These are phyloP conservation scores for Sarotherodon lohbergeri DNA, from an alignment of 2,113 vertebrate species.

Conservation along the genomic window DNA sequence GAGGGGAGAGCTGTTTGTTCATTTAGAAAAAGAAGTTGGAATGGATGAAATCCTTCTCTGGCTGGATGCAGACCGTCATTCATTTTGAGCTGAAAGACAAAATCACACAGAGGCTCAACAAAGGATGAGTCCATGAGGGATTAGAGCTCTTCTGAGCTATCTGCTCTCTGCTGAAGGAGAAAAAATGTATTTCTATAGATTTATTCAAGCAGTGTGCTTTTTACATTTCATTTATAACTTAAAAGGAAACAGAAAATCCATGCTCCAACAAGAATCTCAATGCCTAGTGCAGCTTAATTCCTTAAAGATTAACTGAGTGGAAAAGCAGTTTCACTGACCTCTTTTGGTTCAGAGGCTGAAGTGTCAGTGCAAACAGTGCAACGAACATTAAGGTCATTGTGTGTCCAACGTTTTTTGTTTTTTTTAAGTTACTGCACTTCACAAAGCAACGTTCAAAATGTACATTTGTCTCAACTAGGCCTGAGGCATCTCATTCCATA, in stretches of 20 bases:
- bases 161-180: neutral
- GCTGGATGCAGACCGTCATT: slow-evolving; percentile 27
- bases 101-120: slow-evolving; percentile 14
- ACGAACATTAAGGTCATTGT: neutral
- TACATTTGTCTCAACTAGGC: neutral
- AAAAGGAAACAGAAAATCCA: neutral
- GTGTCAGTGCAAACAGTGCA: neutral
- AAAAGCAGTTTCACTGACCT: neutral
- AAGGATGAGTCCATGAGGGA: neutral
- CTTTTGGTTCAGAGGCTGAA: neutral
- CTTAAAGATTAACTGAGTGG: neutral
- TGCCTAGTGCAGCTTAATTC: neutral
- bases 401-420: neutral
- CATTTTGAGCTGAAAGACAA: slow-evolving; percentile 27
- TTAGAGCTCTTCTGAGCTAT: slow-evolving; percentile 1
- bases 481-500: neutral
- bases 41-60: slow-evolving; percentile 35
- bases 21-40: slow-evolving; percentile 38
- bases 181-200: neutral
- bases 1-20: slow-evolving; percentile 30
- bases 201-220: neutral
- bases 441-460: neutral
- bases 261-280: neutral
- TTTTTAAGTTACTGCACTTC: neutral
- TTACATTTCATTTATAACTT: neutral